Percentiles rank a stretch among this genome's conserved stretches.
These are phyloP conservation scores for Nemoura dubitans DNA, from an alignment of 2,888 invertebrate species.

Conservation along the genomic window DNA sequence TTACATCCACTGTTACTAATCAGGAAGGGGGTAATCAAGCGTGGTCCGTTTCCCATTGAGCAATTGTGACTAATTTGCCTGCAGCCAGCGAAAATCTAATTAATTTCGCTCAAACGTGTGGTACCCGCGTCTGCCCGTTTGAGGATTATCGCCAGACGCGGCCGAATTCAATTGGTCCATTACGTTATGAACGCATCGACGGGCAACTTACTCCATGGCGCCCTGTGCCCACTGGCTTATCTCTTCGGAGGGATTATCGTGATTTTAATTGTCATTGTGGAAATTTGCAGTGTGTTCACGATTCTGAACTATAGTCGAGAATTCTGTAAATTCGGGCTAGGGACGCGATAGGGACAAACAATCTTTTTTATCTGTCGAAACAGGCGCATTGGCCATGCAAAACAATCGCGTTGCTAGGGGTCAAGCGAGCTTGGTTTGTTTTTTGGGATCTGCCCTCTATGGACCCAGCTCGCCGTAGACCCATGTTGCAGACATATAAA, in stretches of 20 bases:
- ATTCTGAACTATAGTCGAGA: too few relatives aligned
- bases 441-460: too few relatives aligned
- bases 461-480: too few relatives aligned
- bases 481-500: too few relatives aligned
- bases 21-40: not conserved
- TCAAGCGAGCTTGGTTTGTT: too few relatives aligned
- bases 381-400: too few relatives aligned
- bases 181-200: not conserved
- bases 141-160: not conserved
- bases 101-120: not conserved
- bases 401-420: too few relatives aligned
- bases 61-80: conserved; percentile 7
- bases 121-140: not conserved
- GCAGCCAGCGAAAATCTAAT: not conserved
- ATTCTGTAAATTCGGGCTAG: too few relatives aligned
- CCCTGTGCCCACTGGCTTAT: not conserved
- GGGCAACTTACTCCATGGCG: too few relatives aligned
- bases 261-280: not conserved
- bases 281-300: not conserved
- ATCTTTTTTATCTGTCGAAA: too few relatives aligned
- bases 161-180: conserved; percentile 7
- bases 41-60: conserved; percentile 4
- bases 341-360: too few relatives aligned
- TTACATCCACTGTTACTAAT: not conserved
- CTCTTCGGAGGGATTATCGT: not conserved